These are phyloP conservation scores for Teleopsis dalmanni DNA, from an alignment of 1,140 invertebrate species.

Conservation along the genomic window DNA sequence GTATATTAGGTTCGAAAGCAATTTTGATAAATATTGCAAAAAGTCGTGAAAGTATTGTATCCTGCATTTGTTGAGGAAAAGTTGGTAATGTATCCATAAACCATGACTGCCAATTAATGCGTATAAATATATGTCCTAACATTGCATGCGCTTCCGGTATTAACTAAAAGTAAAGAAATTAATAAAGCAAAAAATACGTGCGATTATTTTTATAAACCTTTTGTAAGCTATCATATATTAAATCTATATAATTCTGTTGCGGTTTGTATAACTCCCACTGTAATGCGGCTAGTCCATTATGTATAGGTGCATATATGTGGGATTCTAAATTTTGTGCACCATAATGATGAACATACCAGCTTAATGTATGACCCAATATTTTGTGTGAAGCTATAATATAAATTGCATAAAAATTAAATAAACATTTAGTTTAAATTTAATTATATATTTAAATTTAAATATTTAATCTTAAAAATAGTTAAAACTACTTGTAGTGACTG, in stretches of 20 bases:
- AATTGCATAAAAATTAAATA: no score
- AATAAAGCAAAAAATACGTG: background rate
- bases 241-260: conserved; percentile 57
- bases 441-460: no score
- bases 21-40: conserved; percentile 62
- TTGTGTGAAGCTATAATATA: conserved; percentile 40
- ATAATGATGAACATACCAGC: conserved; percentile 65
- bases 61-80: conserved; percentile 42
- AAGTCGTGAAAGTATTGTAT: conserved; percentile 19
- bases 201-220: conserved; percentile 7
- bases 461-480: no score
- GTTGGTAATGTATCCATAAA: conserved; percentile 32
- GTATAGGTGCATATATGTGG: conserved; percentile 59
- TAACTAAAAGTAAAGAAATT: conserved; percentile 45
- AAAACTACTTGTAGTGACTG: no score
- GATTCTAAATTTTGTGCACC: conserved; percentile 60
- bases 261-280: conserved; percentile 70
- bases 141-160: conserved; percentile 65
- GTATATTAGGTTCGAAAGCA: conserved; percentile 62
- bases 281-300: conserved; percentile 57
- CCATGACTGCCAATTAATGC: conserved; percentile 42
- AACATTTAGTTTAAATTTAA: no score
- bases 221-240: conserved; percentile 48
- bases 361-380: conserved; percentile 60
- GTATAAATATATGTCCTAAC: conserved; percentile 60